A percentile compares a stretch with the other conserved stretches of the same genome.
These are phyloP conservation scores for Drosophila helvetica DNA, from an alignment of 2,888 invertebrate genomes.

Conservation along the genomic window DNA sequence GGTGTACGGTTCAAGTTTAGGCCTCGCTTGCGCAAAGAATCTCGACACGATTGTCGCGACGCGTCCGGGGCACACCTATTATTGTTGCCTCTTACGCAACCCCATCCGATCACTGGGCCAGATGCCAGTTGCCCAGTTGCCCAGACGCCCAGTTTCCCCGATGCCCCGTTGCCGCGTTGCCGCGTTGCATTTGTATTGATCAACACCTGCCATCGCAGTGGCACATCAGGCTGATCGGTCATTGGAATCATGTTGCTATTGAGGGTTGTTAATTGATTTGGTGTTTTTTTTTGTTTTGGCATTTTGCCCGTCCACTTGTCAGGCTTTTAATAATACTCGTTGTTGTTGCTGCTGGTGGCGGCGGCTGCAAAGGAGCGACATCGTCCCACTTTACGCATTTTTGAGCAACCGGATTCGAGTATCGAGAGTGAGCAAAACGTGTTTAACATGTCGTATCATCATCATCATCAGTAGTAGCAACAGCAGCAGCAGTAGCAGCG, in stretches of 20 bases:
- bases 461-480: neutral
- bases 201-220: conserved; percentile 65
- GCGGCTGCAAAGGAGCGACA: conserved; percentile 74
- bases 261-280: conserved; percentile 74
- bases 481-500: neutral
- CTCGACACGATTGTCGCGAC: conserved; percentile 26
- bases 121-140: conserved; percentile 42
- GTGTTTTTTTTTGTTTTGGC: conserved; percentile 71
- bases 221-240: conserved; percentile 22
- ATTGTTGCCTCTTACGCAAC: conserved; percentile 52
- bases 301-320: conserved; percentile 76
- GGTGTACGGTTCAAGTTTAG: conserved; percentile 62
- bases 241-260: conserved; percentile 30
- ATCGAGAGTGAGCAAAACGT: conserved; percentile 57
- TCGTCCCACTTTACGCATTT: conserved; percentile 79
- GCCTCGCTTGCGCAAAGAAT: conserved; percentile 52
- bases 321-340: conserved; percentile 60
- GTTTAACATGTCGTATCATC: conserved; percentile 66
- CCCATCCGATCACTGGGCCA: conserved; percentile 8
- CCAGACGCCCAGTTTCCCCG: conserved; percentile 45
- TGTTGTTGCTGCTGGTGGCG: conserved; percentile 29
- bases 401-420: conserved; percentile 68
- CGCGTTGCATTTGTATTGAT: conserved; percentile 68
- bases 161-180: conserved; percentile 15
- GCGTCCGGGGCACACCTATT: neutral